phyloP scores from a whole-genome alignment of 2,888 invertebrate genomes.

The Dynastes tityus region DNA sequence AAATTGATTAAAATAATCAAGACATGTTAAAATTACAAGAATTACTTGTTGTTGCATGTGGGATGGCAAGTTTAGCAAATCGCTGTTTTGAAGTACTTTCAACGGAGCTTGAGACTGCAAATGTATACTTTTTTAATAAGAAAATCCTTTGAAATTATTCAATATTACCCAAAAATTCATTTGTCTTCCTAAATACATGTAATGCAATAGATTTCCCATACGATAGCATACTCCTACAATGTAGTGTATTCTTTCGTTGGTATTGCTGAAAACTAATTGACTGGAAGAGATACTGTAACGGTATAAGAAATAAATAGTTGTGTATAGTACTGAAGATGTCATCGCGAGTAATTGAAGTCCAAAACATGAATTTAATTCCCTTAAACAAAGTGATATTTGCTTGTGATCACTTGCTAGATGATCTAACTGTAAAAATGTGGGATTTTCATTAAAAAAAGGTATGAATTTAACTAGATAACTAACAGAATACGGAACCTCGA shows the following conservation, averaged over 20 bases:
- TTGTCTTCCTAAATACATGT: constrained; percentile 53
- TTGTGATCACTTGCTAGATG: constrained; percentile 47
- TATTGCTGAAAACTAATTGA: constrained; percentile 52
- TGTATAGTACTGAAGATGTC: constrained; percentile 55
- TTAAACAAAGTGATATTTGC: constrained; percentile 51
- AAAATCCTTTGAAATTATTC: not conserved
- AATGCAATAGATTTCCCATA: constrained; percentile 53
- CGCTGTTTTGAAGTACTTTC: constrained; percentile 48
- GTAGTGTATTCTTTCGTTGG: constrained; percentile 56
- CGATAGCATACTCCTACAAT: constrained; percentile 53
- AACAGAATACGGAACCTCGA: constrained; percentile 1
- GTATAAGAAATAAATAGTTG: constrained; percentile 57
- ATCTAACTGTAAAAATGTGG: constrained; percentile 32
- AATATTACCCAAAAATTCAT: constrained; percentile 52
- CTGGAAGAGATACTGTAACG: constrained; percentile 55
- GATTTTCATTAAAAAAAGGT: not conserved
- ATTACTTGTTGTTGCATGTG: constrained; percentile 51
- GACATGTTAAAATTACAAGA: not conserved
- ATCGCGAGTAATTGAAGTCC: constrained; percentile 56
- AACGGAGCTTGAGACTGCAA: constrained; percentile 51
- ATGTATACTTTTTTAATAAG: not conserved
- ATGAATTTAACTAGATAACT: not conserved
- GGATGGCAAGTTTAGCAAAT: constrained; percentile 50
- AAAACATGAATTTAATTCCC: constrained; percentile 54
- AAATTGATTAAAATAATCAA: not conserved